Evolutionary conservation across 2,797 vertebrate species (phyloP), one percentile per base, ranked within the genome.

Genomic region (Spheniscus humboldti): DNA sequence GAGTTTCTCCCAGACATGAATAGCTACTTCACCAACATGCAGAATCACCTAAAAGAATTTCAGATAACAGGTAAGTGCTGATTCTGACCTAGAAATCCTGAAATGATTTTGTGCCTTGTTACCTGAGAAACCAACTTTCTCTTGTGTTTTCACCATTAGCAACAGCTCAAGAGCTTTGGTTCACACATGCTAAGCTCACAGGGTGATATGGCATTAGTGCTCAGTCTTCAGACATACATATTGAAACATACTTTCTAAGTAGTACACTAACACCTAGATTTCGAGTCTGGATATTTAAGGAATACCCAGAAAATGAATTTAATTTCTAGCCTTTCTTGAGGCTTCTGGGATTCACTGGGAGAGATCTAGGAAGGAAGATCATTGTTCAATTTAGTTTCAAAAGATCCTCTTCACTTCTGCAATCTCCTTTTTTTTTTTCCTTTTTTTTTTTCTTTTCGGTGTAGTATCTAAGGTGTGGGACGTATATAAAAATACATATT

Each of bases 71-170:
- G 19, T 59, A 53, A 19, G 28, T 45, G 56, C 66, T 63, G 39
- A 39, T 67, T 86, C 56, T 74, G 39, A 74, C 52, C 14, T 48
- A 83, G 68, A 83, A 96, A 91, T 75, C 12, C 33, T 60, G 76
- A 69, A 68, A 83, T 27, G 7, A 41, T 79, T 82, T 86, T 90
- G 14, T 75, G 17, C 18, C 15, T 73, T 82, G 27, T 77, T 90
- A 71, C 13, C 31, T 25, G 23, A 95, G 47, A 83, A 90, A 77
- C 37, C 15, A 57, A 14, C 31, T 66, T 64, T 82, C 20, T 88
- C 11, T 11, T 16, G 31, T 67, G n/a, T 71, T 89, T 88, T 60
- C 20, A 63, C 28, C 4, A 13, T 37, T 28, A 88, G 25, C 62
- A 76, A 55, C 6, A 52, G 15, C 18, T 55, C 67, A 72, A 88